Evolutionary conservation across 2,113 vertebrate genomes (phyloP).

Genomic region (Myotis yumanensis): DNA sequence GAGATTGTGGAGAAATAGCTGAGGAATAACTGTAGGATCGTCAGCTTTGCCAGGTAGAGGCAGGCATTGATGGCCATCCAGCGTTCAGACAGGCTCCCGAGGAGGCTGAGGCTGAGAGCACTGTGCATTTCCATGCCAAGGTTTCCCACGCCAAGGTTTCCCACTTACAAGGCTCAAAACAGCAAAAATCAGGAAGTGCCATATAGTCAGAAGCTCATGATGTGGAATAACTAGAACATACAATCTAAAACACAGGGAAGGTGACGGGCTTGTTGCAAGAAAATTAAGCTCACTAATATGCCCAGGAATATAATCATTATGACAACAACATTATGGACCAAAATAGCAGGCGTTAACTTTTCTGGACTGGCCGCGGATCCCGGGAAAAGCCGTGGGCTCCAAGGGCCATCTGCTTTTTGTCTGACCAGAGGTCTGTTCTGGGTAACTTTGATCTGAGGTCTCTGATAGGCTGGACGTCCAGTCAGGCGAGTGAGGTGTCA

Average conservation of each 20-base stretch:
- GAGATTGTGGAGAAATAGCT: not conserved
- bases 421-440: not conserved
- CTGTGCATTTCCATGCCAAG: not conserved
- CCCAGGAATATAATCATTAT: not conserved
- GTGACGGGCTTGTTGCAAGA: not conserved
- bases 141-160: not conserved
- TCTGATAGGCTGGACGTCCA: not conserved
- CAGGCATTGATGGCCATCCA: not conserved
- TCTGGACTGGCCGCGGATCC: not conserved
- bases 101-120: not conserved
- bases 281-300: not conserved
- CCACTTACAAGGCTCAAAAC: not conserved
- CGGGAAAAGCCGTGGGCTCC: not conserved
- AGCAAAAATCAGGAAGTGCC: not conserved
- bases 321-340: not conserved
- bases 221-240: not conserved
- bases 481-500: not conserved
- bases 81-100: not conserved
- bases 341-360: not conserved
- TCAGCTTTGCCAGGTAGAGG: not conserved
- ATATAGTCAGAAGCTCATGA: not conserved
- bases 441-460: not conserved
- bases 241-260: not conserved
- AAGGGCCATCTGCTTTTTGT: not conserved
- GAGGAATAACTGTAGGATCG: not conserved